A percentile compares a stretch with the other conserved stretches of the same genome.
These are phyloP conservation scores for Dysmachus trigonus DNA, from an alignment of 2,888 invertebrate species.

Conservation along the genomic window DNA sequence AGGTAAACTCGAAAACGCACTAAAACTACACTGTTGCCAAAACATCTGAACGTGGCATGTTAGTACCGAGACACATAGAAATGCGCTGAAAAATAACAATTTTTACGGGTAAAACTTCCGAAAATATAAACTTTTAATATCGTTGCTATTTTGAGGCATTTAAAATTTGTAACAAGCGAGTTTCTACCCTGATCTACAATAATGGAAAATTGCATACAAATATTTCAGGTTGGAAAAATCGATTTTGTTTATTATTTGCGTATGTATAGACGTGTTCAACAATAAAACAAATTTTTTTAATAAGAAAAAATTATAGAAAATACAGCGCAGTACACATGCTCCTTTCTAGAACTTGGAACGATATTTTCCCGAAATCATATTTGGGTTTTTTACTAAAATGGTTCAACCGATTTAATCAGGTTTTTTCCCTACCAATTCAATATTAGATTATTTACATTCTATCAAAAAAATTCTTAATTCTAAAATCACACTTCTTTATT, in stretches of 20 bases:
- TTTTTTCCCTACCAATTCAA: no score
- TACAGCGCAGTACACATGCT: no score
- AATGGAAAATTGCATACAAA: not conserved
- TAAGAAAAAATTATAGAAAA: no score
- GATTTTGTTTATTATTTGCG: not conserved
- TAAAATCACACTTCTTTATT: no score
- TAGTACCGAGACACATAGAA: not conserved
- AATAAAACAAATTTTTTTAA: no score
- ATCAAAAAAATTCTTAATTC: no score
- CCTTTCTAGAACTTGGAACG: no score
- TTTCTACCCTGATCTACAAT: not conserved
- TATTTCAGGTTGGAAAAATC: not conserved
- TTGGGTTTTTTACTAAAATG: no score
- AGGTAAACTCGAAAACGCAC: not conserved
- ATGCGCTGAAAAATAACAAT: not conserved
- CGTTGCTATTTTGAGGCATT: not conserved
- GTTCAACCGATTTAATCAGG: no score
- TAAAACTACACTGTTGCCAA: not conserved
- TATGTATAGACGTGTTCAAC: no score
- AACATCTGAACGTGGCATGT: not conserved
- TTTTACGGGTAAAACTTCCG: not conserved
- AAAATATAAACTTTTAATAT: not conserved
- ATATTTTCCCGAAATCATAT: no score
- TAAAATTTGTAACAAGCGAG: not conserved
- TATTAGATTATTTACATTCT: no score